phyloP scores from a whole-genome alignment of 2,888 invertebrate species.

The Phania funesta region DNA sequence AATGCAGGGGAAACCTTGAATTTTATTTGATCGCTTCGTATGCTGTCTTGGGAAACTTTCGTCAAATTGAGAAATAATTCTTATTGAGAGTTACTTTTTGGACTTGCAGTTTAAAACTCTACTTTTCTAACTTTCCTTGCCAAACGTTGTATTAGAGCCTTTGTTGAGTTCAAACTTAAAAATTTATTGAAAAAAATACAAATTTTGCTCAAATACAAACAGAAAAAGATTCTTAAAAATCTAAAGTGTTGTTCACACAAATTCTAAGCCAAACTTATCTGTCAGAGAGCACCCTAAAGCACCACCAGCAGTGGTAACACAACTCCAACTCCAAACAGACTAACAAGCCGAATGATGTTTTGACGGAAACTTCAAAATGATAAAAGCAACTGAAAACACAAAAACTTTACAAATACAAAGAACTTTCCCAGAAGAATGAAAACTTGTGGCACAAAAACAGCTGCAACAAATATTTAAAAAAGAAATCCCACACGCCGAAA shows the following conservation, averaged over 20 bases:
- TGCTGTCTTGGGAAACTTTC: too few species aligned
- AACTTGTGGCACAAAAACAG: conserved; percentile 26
- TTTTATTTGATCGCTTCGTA: too few species aligned
- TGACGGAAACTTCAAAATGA: conserved; percentile 64
- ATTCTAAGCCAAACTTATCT: not conserved
- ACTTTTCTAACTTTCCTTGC: too few species aligned
- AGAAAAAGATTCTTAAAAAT: too few species aligned
- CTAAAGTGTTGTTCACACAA: not conserved
- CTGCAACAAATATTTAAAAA: not conserved
- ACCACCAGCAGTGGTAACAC: conserved; percentile 23
- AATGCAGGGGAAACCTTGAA: too few species aligned
- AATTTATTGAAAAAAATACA: too few species aligned
- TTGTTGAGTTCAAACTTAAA: too few species aligned
- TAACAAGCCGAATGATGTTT: conserved; percentile 55
- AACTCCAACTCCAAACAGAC: conserved; percentile 30
- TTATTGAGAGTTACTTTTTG: too few species aligned
- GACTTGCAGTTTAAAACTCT: too few species aligned
- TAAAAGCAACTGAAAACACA: conserved; percentile 49
- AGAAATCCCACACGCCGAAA: not conserved
- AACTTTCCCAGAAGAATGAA: conserved; percentile 21
- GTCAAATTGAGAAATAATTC: too few species aligned
- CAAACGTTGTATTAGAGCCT: too few species aligned
- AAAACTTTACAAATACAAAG: conserved; percentile 47
- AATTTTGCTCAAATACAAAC: too few species aligned
- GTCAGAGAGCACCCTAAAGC: conserved; percentile 25